phyloP scores from a whole-genome alignment of 1,140 invertebrate species.

The Tribolium madens region DNA sequence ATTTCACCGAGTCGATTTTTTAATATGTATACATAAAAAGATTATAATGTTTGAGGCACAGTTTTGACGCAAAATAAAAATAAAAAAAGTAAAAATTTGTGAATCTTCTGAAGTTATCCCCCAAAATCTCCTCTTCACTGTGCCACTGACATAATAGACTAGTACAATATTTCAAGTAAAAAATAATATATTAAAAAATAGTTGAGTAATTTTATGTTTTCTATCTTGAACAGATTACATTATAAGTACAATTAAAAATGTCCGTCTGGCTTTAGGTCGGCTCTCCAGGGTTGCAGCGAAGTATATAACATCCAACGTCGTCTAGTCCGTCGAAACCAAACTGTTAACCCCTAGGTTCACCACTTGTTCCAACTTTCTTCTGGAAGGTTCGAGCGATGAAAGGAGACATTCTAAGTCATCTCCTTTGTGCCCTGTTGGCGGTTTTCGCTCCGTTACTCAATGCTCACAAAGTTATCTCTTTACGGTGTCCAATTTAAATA shows the following conservation, averaged over 20 bases:
- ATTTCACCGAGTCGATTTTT: too few species aligned
- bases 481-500: neutral
- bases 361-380: neutral
- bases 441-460: neutral
- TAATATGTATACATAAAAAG: too few species aligned
- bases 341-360: neutral
- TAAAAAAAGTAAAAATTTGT: too few species aligned
- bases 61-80: too few species aligned
- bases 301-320: neutral
- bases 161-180: too few species aligned
- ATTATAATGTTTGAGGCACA: too few species aligned
- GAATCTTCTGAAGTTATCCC: too few species aligned
- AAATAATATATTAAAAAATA: too few species aligned
- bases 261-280: neutral
- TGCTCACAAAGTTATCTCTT: neutral
- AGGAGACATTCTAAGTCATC: neutral
- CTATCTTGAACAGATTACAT: neutral
- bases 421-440: neutral
- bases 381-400: neutral
- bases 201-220: too few species aligned
- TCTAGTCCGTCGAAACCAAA: neutral
- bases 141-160: too few species aligned
- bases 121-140: too few species aligned
- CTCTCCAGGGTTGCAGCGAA: neutral
- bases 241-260: too few species aligned